These are phyloP conservation scores for Tympanuchus pallidicinctus DNA, from an alignment of 2,113 vertebrate genomes.

Conservation along the genomic window DNA sequence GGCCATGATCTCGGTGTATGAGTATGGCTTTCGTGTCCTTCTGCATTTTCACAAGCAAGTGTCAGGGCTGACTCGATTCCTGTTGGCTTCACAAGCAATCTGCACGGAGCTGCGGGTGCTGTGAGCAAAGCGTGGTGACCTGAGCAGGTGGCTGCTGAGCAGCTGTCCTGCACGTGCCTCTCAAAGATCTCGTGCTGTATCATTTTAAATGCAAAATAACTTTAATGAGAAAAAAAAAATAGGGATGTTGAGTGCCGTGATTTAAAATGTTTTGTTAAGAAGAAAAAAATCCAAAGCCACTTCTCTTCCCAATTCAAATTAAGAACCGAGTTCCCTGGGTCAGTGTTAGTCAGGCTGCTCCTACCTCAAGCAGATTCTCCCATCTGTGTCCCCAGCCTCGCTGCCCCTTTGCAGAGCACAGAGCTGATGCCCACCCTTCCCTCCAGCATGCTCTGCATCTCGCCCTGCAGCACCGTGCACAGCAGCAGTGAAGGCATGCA, in stretches of 20 bases:
- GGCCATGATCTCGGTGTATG: not conserved
- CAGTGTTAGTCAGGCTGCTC: not conserved
- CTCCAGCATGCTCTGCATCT: accelerated
- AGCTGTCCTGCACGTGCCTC: not conserved
- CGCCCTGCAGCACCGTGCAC: not conserved
- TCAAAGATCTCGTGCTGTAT: not conserved
- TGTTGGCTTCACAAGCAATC: not conserved
- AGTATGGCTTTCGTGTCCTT: not conserved
- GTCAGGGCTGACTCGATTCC: not conserved
- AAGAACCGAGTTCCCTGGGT: not conserved
- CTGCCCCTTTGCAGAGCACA: not conserved
- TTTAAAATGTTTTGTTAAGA: not conserved
- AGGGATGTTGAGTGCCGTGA: not conserved
- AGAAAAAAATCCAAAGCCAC: not conserved
- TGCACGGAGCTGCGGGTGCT: not conserved
- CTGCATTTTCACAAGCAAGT: not conserved
- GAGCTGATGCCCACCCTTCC: not conserved
- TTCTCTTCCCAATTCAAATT: not conserved
- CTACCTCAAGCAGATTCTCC: not conserved
- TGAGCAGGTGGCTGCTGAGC: not conserved
- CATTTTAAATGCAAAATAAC: not conserved
- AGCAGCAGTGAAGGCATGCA: accelerated
- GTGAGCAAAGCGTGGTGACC: not conserved
- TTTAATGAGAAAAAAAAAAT: not conserved
- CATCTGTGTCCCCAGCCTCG: not conserved